Conservation (phyloP, 2,113 vertebrate species). For the Apistogramma diplotaenia region DNA sequence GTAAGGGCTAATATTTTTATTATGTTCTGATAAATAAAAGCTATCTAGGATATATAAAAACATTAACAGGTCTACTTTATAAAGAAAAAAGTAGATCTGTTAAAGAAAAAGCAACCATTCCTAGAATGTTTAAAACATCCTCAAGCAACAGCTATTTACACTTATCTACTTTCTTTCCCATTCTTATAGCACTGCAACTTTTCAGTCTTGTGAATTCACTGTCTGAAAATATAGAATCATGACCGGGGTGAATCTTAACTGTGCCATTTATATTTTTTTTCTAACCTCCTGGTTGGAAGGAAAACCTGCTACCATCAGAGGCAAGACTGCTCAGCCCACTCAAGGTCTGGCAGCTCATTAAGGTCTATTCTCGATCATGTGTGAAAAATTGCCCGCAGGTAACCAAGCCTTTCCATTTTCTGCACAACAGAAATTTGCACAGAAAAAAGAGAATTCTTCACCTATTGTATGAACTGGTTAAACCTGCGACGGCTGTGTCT, state of each 20-base stretch:
- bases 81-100: not conserved
- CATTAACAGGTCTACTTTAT: not conserved
- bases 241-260: not conserved
- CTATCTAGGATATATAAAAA: too few relatives aligned
- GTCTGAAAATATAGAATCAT: not conserved
- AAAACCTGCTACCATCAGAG: slow-evolving; percentile 25
- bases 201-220: not conserved
- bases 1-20: not conserved
- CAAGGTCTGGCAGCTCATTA: slow-evolving; percentile 64
- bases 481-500: not conserved
- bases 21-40: too few relatives aligned
- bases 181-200: not conserved
- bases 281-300: slow-evolving; percentile 14
- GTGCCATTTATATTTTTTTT: not conserved
- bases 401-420: not conserved
- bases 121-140: not conserved
- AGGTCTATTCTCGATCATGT: slow-evolving; percentile 38
- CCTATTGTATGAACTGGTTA: slow-evolving; percentile 1
- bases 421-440: not conserved
- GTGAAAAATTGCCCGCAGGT: slow-evolving; percentile 42
- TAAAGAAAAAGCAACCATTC: not conserved
- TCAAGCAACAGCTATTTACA: not conserved
- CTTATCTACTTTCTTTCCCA: not conserved
- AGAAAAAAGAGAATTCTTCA: slow-evolving; percentile 1
- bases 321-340: slow-evolving; percentile 48